Evolutionary conservation across 2,888 invertebrate genomes (phyloP), one percentile per base, ranked within the genome.

Genomic region (Helleia helle): DNA sequence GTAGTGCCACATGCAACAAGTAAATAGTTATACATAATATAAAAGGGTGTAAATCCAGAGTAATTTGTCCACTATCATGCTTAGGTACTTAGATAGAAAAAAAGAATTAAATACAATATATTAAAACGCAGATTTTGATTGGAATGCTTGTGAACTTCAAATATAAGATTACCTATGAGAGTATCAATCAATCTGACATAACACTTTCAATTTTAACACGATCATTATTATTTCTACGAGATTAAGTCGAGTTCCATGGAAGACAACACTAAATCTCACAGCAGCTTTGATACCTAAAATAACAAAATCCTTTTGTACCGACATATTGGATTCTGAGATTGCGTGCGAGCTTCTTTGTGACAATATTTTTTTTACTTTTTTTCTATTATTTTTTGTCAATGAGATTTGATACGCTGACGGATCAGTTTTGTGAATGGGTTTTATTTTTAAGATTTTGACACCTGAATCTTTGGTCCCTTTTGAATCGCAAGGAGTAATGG

Each of bases 331-430:
- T 75, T 69, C 65, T 64, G 63, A 74, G 72, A 79, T 81, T 79
- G 77, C 76, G 70, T 69, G 59, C 62, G 58, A 63, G 64, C 55
- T 59, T 66, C 61, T 66, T 80, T 77, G 72, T 76, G 51, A 59
- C 54, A 55, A 45, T 54, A 59, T 65, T 70, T 66, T 59, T 59
- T 57, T 53, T 51, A 51, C 44, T 38, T 43, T 54, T n/a, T 56
- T 57, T 56, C 47, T 42, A 27, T 40, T 42, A 31, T 48, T 50
- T 53, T 55, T 60, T 58, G 59, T 61, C 58, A 58, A 52, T 48
- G 65, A 62, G 68, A 70, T 73, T 71, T 75, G 79, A 80, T 80
- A 74, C 75, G 71, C 68, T 71, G 77, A 76, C 76, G 71, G 68
- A 71, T 72, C 61, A 63, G 57, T 46, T 50, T 58, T 57, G 55